phyloP scores from a whole-genome alignment of 2,888 invertebrate genomes.

The Drosophila silvestris region DNA sequence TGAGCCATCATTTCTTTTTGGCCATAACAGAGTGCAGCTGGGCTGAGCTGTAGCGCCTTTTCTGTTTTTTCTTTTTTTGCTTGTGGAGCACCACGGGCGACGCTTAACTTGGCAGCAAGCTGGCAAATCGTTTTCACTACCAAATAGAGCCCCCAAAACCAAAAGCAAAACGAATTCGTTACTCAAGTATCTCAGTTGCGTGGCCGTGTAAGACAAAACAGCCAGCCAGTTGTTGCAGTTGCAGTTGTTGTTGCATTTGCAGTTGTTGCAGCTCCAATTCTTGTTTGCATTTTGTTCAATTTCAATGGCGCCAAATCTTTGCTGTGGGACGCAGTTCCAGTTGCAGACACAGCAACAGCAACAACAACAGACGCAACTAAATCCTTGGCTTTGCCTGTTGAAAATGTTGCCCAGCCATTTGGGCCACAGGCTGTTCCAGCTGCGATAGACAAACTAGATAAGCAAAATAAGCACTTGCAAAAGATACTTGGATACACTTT shows the following conservation, averaged over 20 bases:
- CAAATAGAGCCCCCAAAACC: conserved; percentile 64
- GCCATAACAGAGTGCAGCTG: conserved; percentile 9
- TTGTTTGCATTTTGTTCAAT: conserved; percentile 70
- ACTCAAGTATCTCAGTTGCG: conserved; percentile 28
- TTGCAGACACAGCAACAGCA: neutral
- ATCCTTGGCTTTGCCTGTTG: conserved; percentile 64
- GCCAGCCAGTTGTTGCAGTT: conserved; percentile 23
- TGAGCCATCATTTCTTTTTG: conserved; percentile 48
- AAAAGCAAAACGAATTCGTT: conserved; percentile 45
- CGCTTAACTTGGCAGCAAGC: conserved; percentile 79
- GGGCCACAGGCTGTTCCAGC: conserved; percentile 59
- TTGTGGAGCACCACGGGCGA: conserved; percentile 55
- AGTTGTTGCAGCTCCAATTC: conserved; percentile 58
- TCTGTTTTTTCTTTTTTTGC: neutral
- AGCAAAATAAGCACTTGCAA: conserved; percentile 36
- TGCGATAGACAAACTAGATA: conserved; percentile 61
- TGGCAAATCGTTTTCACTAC: conserved; percentile 78
- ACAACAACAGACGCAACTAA: conserved; percentile 46
- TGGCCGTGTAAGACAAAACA: conserved; percentile 55
- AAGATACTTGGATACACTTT: conserved; percentile 5
- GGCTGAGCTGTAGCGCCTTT: conserved; percentile 44
- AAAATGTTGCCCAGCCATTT: conserved; percentile 57
- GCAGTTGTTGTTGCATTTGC: conserved; percentile 26
- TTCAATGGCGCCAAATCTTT: conserved; percentile 78
- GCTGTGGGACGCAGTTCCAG: conserved; percentile 59